Base-by-base conservation (phyloP, 2,797 vertebrate genomes). In the Hirundo rustica region DNA sequence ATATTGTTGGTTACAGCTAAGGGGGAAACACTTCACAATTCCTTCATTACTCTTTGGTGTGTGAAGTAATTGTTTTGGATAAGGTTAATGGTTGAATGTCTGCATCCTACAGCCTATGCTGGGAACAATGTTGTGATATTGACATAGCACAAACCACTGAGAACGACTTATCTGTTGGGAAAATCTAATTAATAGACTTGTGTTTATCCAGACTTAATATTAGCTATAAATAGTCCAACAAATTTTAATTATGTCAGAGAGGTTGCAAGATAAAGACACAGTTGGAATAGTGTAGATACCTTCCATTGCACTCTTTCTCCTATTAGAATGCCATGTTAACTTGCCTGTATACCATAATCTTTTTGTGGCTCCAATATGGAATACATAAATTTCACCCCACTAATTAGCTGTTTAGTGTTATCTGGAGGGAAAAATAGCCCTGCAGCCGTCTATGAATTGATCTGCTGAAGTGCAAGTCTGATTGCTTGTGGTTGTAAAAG, bases 1-100 rank as follows among this genome's bases (percentile, higher is more conserved):
- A 66, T 92, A 74, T 51, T 85, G 29, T 75, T 93, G 51, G 22
- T 73, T 93, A 81, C 82, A 70, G 76, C 64, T 88, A 77, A 89
- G 50, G 61, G 84, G 62, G 26, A 82, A 90, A 53, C 26, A 71
- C 55, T 91, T 92, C 67, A 88, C 26, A 66, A 55, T 89, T 85
- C 55, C 48, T 84, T 78, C 51, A 42, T 86, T 88, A 75, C 38
- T 78, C 18, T 83, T 51, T 75, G 54, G 48, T 47, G 48, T 47
- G 38, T 73, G 80, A 85, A 90, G 29, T 64, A 86, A 92, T 86
- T 75, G 9, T 72, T 96, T 89, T 1, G 2, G 60, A 53, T 88
- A 62, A 81, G 17, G 11, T 13, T 58, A 53, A 32, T 70, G 32
- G 58, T 38, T 81, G 54, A 74, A 88, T 32, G 32, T 53, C 66